Conservation (phyloP, 2,888 invertebrate genomes). For the Lycocerus yunnanus region DNA sequence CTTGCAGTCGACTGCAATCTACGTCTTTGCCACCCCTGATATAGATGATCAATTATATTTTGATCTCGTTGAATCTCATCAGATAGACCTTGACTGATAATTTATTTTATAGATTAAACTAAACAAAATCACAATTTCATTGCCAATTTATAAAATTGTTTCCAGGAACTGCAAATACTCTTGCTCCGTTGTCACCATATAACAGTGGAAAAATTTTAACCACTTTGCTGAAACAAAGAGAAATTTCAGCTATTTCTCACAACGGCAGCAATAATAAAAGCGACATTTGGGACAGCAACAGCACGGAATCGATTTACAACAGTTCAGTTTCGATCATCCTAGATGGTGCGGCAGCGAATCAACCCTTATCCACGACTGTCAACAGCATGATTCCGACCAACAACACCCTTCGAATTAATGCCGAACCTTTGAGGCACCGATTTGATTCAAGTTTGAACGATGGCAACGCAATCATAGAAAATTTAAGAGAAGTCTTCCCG, state of each 20-base stretch:
- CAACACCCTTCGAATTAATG: conserved; percentile 23
- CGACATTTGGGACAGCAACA: conserved; percentile 52
- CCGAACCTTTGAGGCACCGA: conserved; percentile 22
- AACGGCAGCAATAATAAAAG: conserved; percentile 23
- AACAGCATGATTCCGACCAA: conserved; percentile 34
- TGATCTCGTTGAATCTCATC: too few relatives aligned
- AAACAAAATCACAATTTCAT: too few relatives aligned
- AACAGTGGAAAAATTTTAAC: conserved; percentile 50
- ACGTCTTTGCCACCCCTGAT: too few relatives aligned
- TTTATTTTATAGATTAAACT: too few relatives aligned
- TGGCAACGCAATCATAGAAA: conserved; percentile 43
- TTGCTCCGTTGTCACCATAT: conserved; percentile 34
- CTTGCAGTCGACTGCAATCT: too few relatives aligned
- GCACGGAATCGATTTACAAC: conserved; percentile 55
- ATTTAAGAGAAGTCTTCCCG: conserved; percentile 40
- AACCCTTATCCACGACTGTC: conserved; percentile 6
- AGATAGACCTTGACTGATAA: too few relatives aligned
- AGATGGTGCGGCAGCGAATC: conserved; percentile 37
- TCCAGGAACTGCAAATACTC: conserved; percentile 38
- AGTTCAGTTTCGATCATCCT: conserved; percentile 57
- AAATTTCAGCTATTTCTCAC: conserved; percentile 26
- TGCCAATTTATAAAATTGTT: neutral
- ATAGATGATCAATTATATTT: too few relatives aligned
- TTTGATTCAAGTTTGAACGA: conserved; percentile 23
- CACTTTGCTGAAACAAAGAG: conserved; percentile 48